A percentile compares a stretch with the other conserved stretches of the same genome.
Conservation (phyloP, 2,113 vertebrate genomes). For the Ochotona curzoniae region DNA sequence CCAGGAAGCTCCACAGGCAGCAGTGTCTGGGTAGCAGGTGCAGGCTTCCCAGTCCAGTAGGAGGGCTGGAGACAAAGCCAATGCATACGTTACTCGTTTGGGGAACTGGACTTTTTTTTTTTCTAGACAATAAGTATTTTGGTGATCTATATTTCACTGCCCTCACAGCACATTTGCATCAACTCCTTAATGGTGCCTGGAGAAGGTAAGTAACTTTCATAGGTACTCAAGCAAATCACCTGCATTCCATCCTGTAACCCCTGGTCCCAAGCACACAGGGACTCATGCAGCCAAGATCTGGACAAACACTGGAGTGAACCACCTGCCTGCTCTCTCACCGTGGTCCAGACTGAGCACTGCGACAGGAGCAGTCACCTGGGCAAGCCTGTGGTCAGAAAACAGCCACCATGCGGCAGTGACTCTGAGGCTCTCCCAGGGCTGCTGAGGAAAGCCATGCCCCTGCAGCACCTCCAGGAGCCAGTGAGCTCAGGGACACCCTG, state of each 20-base stretch:
- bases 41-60: constrained; percentile 90
- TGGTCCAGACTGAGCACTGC: not conserved
- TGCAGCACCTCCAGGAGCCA: not conserved
- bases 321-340: not conserved
- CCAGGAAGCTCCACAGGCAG: constrained; percentile 90
- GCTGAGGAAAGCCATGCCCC: not conserved
- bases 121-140: constrained; percentile 6
- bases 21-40: constrained; percentile 86
- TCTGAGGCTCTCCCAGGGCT: not conserved
- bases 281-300: not conserved
- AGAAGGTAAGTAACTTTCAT: not conserved
- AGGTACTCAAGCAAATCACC: not conserved
- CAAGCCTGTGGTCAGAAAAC: not conserved
- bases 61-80: constrained; percentile 88
- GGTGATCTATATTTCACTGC: not conserved
- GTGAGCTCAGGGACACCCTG: not conserved
- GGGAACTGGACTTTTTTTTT: not conserved
- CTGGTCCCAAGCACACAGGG: not conserved
- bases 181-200: not conserved
- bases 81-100: not conserved
- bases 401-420: not conserved
- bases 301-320: not conserved
- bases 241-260: not conserved
- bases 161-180: not conserved
- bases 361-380: too few relatives aligned